phyloP scores from a whole-genome alignment of 2,113 vertebrate genomes.

The Anas platyrhynchos region DNA sequence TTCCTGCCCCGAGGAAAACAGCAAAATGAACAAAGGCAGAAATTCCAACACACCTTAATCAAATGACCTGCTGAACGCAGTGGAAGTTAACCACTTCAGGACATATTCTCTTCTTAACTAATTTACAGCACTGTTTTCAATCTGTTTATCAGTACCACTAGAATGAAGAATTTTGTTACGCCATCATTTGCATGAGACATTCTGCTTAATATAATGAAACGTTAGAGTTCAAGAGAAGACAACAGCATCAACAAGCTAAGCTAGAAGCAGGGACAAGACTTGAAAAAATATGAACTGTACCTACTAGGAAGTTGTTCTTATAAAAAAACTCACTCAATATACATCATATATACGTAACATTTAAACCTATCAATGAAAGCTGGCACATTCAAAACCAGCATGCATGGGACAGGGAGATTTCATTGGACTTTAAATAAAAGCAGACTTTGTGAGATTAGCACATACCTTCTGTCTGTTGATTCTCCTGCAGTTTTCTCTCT shows the following conservation, averaged over 20 bases:
- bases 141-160: not conserved
- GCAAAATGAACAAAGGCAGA: slow-evolving; percentile 71
- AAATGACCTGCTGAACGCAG: slow-evolving; percentile 58
- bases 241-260: not conserved
- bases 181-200: not conserved
- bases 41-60: slow-evolving; percentile 68
- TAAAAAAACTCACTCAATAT: not conserved
- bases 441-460: not conserved
- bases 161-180: not conserved
- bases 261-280: not conserved
- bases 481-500: slow-evolving; percentile 55
- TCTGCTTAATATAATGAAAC: not conserved
- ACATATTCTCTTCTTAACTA: slow-evolving; percentile 17
- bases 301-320: not conserved
- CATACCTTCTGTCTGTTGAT: slow-evolving; percentile 69
- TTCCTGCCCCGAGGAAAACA: slow-evolving; percentile 72
- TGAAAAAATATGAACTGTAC: not conserved
- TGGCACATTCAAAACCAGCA: not conserved
- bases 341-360: not conserved
- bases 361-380: not conserved
- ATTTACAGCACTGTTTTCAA: slow-evolving; percentile 17
- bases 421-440: not conserved
- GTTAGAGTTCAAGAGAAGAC: not conserved
- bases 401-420: not conserved
- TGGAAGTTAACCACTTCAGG: slow-evolving; percentile 57